Percentiles rank a stretch among this genome's conserved stretches.
Conservation (phyloP, 2,113 vertebrate genomes). For the Erythrolamprus reginae region DNA sequence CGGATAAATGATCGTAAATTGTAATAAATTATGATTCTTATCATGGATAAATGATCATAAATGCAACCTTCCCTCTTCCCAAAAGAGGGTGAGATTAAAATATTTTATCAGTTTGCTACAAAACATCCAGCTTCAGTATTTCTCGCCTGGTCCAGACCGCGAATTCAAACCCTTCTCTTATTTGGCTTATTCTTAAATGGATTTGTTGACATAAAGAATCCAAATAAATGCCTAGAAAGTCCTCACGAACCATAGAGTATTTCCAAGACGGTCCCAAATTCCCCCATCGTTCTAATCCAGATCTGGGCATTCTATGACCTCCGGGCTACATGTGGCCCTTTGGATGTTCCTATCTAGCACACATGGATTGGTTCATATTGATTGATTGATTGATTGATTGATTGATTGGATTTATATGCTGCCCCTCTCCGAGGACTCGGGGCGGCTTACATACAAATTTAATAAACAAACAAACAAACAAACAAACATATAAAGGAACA, state of each 20-base stretch:
- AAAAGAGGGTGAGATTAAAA: background rate
- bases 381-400: too few species aligned
- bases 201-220: background rate
- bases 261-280: background rate
- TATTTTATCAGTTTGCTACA: accelerated
- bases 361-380: too few species aligned
- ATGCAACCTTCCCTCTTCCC: background rate
- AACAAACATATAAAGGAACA: too few species aligned
- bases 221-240: background rate
- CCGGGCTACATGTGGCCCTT: too few species aligned
- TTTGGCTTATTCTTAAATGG: background rate
- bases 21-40: background rate
- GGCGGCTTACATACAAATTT: too few species aligned
- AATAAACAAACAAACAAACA: too few species aligned
- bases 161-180: background rate
- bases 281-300: background rate
- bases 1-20: background rate
- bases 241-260: background rate
- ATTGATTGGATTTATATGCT: too few species aligned
- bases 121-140: background rate
- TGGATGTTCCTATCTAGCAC: too few species aligned
- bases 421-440: too few species aligned
- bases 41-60: background rate
- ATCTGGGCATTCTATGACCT: too few species aligned
- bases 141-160: background rate